Percentiles rank a stretch among this genome's conserved stretches.
Evolutionary conservation across 2,113 vertebrate species (phyloP).

Genomic region (Perccottus glenii): DNA sequence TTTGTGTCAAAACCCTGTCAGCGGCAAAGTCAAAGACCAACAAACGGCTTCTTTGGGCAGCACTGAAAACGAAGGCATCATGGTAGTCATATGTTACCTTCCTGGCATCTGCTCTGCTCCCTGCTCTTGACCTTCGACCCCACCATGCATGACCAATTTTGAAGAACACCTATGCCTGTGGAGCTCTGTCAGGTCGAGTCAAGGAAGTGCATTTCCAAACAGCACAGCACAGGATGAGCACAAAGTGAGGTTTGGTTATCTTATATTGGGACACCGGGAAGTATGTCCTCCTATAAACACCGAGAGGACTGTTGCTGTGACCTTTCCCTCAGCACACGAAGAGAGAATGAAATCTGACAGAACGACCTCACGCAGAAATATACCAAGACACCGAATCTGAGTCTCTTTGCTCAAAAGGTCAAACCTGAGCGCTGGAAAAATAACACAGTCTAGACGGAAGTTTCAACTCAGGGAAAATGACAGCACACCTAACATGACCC

Average conservation of each 20-base stretch:
- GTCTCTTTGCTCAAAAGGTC: conserved; percentile 51
- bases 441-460: conserved; percentile 23
- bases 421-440: conserved; percentile 25
- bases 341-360: conserved; percentile 42
- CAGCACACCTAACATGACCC: conserved; percentile 25
- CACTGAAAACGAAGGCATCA: conserved; percentile 52
- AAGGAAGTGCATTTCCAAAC: background rate
- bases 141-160: conserved; percentile 27
- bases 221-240: background rate
- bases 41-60: conserved; percentile 68
- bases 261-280: background rate
- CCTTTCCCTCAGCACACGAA: conserved; percentile 30
- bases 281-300: background rate
- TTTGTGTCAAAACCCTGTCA: conserved; percentile 23
- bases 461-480: conserved; percentile 38
- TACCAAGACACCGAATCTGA: conserved; percentile 21
- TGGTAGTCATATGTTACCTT: conserved; percentile 68
- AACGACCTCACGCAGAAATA: conserved; percentile 43
- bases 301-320: conserved; percentile 35
- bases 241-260: background rate
- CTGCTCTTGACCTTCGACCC: conserved; percentile 68
- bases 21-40: conserved; percentile 27
- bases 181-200: conserved; percentile 25
- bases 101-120: conserved; percentile 60
- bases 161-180: conserved; percentile 16